Base-by-base conservation (phyloP, 2,888 invertebrate species). In the Loripinus fragilis region DNA sequence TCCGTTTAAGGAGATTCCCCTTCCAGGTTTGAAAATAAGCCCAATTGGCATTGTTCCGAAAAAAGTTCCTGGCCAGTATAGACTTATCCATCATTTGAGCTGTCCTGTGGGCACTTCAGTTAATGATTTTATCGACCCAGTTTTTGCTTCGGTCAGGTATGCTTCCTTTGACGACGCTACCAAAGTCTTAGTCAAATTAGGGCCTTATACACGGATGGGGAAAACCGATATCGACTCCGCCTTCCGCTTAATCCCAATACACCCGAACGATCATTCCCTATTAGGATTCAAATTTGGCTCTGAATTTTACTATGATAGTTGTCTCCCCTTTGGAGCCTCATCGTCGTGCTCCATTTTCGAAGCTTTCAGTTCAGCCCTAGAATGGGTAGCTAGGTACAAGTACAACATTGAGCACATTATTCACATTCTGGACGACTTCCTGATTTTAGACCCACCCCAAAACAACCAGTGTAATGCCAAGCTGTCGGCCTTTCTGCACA, bases 1-100 rank as follows among this genome's bases (percentile, higher is more conserved):
- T 5, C 12, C 38, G 12, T 38, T 38, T 12, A 5, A 5, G 5
- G 5, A 12, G 5, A 5, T 12, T 38, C 38, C 38, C 12, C 38
- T 38, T 38, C 38, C 38, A 8, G 12, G 12, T 12, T 38, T 38
- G 38, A 38, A 12, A 38, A 38, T 38, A 5, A 76, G 76, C 1
- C 80, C 80, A 0, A 65, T 79, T 25, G 80, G 80, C 8, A 20
- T 83, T 15, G n/a, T n/a, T n/a, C n/a, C 65, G 8, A 65, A 65
- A 33, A 65, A 65, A 28, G 8, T n/a, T 23, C 33, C 28, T 12
- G 8, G 33, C 12, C 25, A 65, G 12, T 65, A 15, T 33, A 20
- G 65, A 15, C 20, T 65, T 15, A 65, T 65, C 17, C 65, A 65
- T 30, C 28, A 65, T 28, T 28, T 65, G 30, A 65, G 35, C 33